Evolutionary conservation across 2,113 vertebrate species (phyloP), one percentile per base, ranked within the genome.

Genomic region (Dascyllus trimaculatus): DNA sequence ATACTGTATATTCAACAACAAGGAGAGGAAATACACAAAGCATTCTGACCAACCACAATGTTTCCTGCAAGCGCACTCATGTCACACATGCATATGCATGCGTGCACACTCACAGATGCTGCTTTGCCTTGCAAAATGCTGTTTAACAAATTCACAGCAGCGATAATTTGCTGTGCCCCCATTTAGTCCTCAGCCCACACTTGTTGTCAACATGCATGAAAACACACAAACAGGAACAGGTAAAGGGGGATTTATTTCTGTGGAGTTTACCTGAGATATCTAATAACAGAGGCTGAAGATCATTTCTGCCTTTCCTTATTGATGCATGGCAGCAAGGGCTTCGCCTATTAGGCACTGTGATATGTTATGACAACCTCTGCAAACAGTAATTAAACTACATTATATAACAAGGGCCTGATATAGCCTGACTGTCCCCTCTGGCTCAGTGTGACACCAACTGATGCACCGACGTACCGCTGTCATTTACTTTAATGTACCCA

Each of bases 331-430:
- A 61, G 26, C 71, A 32, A 26, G 18, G 15, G 48, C 6, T 49
- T 71, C 58, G 45, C 53, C 51, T 24, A 71, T 80, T 71, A 71
- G 60, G 65, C 60, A 67, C 43, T 0, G 43, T 77, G 68, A 78
- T 40, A 78, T 84, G 59, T 75, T 85, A 40, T 84, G 89, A 86
- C 85, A 89, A 80, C 72, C 67, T 80, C 78, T 52, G 71, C 68
- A 74, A 83, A 81, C 75, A 81, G 62, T 75, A 81, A 88, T 88
- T 81, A 90, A 80, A 90, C 81, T 81, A 81, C 68, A 87, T 91
- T 80, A 88, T 83, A 89, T 85, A 88, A 90, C 75, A 66, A 5
- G 5, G 15, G 75, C 78, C 78, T 68, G 60, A 92, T 88, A 88
- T 89, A 92, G 71, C 71, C 53, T 43, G 65, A 21, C 74, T 75